Conservation (phyloP, 2,888 invertebrate species). For the Lasius platythorax region DNA sequence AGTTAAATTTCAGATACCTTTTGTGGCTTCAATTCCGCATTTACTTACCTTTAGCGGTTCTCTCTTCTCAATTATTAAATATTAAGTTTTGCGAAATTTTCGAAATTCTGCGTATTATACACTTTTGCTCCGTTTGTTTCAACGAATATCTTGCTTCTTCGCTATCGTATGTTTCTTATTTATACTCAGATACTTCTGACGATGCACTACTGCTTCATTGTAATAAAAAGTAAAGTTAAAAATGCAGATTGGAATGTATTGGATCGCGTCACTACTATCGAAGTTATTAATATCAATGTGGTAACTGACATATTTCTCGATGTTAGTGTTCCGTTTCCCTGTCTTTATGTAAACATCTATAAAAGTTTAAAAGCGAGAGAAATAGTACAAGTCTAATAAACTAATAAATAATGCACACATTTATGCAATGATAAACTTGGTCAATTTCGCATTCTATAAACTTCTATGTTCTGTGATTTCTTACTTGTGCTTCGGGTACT, state of each 20-base stretch:
- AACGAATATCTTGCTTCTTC: not conserved
- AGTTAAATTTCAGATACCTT: not conserved
- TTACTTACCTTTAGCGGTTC: not conserved
- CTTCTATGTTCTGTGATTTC: not conserved
- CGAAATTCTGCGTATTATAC: not conserved
- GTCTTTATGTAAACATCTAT: not conserved
- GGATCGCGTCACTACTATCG: not conserved
- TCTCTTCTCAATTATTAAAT: not conserved
- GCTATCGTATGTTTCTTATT: constrained; percentile 2
- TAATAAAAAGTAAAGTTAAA: constrained; percentile 8
- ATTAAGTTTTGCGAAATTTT: constrained; percentile 13
- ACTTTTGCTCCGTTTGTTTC: not conserved
- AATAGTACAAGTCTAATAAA: not conserved
- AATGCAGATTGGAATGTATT: not conserved
- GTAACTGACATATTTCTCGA: not conserved
- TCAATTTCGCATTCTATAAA: not conserved
- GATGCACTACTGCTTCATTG: not conserved
- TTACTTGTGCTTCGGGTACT: not conserved
- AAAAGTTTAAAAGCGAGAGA: not conserved
- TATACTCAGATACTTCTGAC: not conserved
- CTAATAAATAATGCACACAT: not conserved
- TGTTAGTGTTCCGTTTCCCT: not conserved
- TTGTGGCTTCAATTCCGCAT: not conserved
- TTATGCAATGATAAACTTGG: not conserved
- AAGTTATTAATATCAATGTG: not conserved